A percentile compares a stretch with the other conserved stretches of the same genome.
phyloP scores from a whole-genome alignment of 2,888 invertebrate genomes.

The Drosophila austrosaltans region DNA sequence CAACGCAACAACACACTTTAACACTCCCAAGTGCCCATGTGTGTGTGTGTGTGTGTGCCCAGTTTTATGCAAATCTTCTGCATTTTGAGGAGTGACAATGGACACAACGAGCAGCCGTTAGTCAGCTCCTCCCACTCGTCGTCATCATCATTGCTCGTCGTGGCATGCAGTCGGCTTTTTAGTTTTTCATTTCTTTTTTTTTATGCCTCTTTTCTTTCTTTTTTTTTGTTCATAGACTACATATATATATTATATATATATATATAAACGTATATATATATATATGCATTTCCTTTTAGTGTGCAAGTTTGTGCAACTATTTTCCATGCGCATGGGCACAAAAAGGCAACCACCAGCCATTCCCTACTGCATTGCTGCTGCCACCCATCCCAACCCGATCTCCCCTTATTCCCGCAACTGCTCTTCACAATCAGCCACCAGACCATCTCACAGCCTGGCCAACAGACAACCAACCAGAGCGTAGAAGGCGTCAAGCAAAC shows the following conservation, averaged over 20 bases:
- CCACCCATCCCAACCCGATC: background rate
- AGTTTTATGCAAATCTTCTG: slow-evolving; percentile 59
- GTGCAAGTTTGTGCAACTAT: slow-evolving; percentile 74
- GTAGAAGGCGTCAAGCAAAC: slow-evolving; percentile 68
- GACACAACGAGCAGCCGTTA: slow-evolving; percentile 51
- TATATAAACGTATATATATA: slow-evolving; percentile 35
- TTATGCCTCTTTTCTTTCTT: slow-evolving; percentile 33
- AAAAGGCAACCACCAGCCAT: slow-evolving; percentile 65
- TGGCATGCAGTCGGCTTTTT: slow-evolving; percentile 52
- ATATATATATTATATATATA: slow-evolving; percentile 32
- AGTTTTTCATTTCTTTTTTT: slow-evolving; percentile 51
- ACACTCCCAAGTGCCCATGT: slow-evolving; percentile 37
- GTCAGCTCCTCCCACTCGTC: slow-evolving; percentile 49
- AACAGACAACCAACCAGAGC: slow-evolving; percentile 72
- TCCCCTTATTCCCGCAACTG: slow-evolving; percentile 13
- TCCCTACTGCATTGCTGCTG: slow-evolving; percentile 15
- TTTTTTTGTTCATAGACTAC: slow-evolving; percentile 31
- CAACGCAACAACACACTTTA: slow-evolving; percentile 42
- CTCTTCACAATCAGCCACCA: slow-evolving; percentile 21
- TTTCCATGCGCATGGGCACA: slow-evolving; percentile 78
- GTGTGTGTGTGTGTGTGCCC: slow-evolving; percentile 7
- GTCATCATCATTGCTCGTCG: slow-evolving; percentile 20
- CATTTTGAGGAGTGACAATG: slow-evolving; percentile 55
- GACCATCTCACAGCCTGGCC: slow-evolving; percentile 40
- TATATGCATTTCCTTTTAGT: slow-evolving; percentile 30